Evolutionary conservation across 2,797 vertebrate species (phyloP), one percentile per base, ranked within the genome.

Genomic region (Catamblyrhynchus diadema): DNA sequence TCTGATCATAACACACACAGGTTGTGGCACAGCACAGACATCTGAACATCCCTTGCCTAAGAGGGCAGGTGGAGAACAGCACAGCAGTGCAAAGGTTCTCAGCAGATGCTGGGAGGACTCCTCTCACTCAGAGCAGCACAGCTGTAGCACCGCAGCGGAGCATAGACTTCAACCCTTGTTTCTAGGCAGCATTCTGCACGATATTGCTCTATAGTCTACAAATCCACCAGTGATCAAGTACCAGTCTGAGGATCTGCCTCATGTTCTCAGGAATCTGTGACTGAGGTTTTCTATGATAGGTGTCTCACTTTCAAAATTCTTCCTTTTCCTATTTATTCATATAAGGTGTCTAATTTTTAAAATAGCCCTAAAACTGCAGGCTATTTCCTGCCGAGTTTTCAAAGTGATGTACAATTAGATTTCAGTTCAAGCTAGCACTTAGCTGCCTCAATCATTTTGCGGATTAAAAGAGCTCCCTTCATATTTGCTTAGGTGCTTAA

Each of bases 331-430:
- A 33, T 78, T 81, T 65, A 61, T 62, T 75, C 27, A 72, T 42
- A 59, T 24, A 10, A 66, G 39, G 12, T 15, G 14, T 27, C 53
- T 42, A 7, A 50, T 77, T 47, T 54, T 60, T 18, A 5, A 47
- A 75, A 75, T 14, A 30, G 9, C 15, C 12, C 4, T 67, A 47
- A 50, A 78, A 56, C 24, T 27, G 5, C 22, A 50, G 37, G 20
- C 27, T 41, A 24, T 62, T 56, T 79, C 60, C 48, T 75, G 33
- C 25, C 86, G 59, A 65, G 42, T 79, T 92, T 90, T 90, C 42
- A 53, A 86, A 84, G 45, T 17, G 8, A 64, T 2, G 3, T 33
- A 61, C 30, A 16, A 30, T 30, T 39, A 57, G 22, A 83, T 78
- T 86, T 53, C 50, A 35, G 37, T 37, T 48, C 47, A 73, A 85